These are phyloP conservation scores for Apis laboriosa DNA, from an alignment of 1,140 invertebrate species.

Conservation along the genomic window DNA sequence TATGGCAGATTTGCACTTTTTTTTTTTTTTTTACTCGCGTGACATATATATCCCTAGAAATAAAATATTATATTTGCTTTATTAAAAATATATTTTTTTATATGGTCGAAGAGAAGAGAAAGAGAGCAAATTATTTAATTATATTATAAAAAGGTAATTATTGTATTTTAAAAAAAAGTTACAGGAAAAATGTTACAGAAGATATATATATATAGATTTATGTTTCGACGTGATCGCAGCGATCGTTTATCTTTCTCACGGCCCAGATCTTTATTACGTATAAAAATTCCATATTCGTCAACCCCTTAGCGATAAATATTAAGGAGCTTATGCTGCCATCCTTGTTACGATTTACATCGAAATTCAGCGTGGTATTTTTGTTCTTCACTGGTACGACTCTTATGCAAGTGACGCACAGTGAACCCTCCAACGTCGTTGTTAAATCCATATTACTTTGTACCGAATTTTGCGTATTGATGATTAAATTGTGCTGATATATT, in stretches of 20 bases:
- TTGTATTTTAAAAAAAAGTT: neutral
- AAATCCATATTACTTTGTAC: slow-evolving; percentile 36
- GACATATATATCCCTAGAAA: too few relatives aligned
- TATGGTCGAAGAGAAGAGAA: too few relatives aligned
- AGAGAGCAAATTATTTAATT: too few relatives aligned
- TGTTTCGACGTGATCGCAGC: neutral
- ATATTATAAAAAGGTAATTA: neutral
- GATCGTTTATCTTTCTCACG: neutral
- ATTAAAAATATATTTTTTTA: too few relatives aligned
- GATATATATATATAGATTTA: too few relatives aligned
- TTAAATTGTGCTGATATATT: slow-evolving; percentile 68
- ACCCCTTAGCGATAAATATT: slow-evolving; percentile 46
- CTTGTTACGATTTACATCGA: slow-evolving; percentile 48
- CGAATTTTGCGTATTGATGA: slow-evolving; percentile 44
- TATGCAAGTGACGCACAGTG: slow-evolving; percentile 60
- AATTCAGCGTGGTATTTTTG: slow-evolving; percentile 15
- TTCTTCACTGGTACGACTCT: slow-evolving; percentile 45
- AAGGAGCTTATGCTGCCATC: slow-evolving; percentile 32
- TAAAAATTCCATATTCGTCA: slow-evolving; percentile 51
- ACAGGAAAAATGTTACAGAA: too few relatives aligned
- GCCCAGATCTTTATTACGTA: slow-evolving; percentile 64
- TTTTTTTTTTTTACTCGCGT: too few relatives aligned
- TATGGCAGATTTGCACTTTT: too few relatives aligned
- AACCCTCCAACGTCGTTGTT: slow-evolving; percentile 51
- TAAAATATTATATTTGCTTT: too few relatives aligned